Evolutionary conservation across 2,888 invertebrate genomes (phyloP).

Genomic region (Drosophila recens): DNA sequence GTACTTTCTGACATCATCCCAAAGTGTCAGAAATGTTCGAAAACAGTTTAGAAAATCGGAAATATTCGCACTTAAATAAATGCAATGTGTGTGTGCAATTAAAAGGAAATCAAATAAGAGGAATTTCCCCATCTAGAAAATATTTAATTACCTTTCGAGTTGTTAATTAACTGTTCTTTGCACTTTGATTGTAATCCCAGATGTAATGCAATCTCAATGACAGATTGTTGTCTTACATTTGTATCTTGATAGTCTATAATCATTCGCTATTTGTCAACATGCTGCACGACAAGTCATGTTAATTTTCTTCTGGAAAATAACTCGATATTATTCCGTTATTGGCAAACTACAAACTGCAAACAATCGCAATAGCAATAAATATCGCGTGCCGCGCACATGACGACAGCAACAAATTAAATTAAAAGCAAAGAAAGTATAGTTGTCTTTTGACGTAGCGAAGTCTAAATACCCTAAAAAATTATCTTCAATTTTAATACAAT

Average conservation of each 20-base stretch:
- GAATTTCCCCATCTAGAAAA: constrained; percentile 6
- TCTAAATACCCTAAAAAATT: not conserved
- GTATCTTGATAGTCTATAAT: constrained; percentile 26
- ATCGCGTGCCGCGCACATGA: constrained; percentile 68
- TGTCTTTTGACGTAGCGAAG: not conserved
- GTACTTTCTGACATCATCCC: not conserved
- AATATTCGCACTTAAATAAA: constrained; percentile 6
- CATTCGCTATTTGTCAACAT: constrained; percentile 37
- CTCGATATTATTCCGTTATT: constrained; percentile 31
- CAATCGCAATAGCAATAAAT: constrained; percentile 18
- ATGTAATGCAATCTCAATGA: constrained; percentile 35
- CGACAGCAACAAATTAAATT: constrained; percentile 30
- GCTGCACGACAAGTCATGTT: constrained; percentile 14
- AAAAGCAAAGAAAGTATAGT: constrained; percentile 9
- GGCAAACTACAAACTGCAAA: not conserved
- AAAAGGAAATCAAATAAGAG: not conserved
- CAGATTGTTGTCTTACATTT: constrained; percentile 26
- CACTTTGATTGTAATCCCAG: constrained; percentile 14
- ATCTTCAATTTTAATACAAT: too few relatives aligned
- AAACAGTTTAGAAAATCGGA: not conserved
- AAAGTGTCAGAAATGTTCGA: not conserved
- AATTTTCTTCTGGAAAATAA: constrained; percentile 32
- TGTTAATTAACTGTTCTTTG: constrained; percentile 16
- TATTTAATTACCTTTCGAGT: constrained; percentile 2
- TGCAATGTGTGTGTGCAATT: not conserved